Evolutionary conservation across 2,797 vertebrate species (phyloP), one percentile per base, ranked within the genome.

Genomic region (Acanthurus tractus): DNA sequence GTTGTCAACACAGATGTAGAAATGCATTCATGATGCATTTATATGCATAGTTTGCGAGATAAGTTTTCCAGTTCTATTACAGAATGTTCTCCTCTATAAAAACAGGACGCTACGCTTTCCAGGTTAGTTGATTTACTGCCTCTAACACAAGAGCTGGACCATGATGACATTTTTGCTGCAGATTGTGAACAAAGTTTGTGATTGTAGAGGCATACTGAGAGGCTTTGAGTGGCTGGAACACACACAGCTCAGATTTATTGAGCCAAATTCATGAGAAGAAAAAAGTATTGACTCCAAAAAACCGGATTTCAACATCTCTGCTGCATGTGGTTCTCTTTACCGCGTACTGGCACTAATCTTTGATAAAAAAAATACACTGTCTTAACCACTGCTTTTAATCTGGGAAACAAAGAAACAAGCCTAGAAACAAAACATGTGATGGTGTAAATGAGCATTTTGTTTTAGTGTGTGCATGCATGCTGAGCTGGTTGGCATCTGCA

Each of bases 121-220:
- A 59, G 46, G 18, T 63, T 36, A 70, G 53, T 17, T 61, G 17
- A 72, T 70, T 69, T 44, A 54, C 20, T 50, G 17, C 23, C 44
- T 59, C 12, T 2, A 46, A 23, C 36, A 56, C 9, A 63, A 53
- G n/a, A 52, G 18, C 3, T 38, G 53, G 3, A 22, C 29, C 40
- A 46, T 56, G 49, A 56, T 58, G 20, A 66, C 36, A 75, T 1
- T 54, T 38, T 61, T 45, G 65, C 55, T 36, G 52, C 56, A 77
- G 49, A 59, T 11, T 62, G 34, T 64, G 63, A 23, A 48, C 38
- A 62, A 46, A 36, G 14, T 68, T 45, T 67, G 68, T 44, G 34
- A 48, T 22, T 57, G 42, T 12, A 13, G 29, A 36, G 8, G 59
- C 54, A 55, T 57, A 20, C 20, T 14, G 36, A 66, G 59, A 65